Base-by-base conservation (phyloP, 2,113 vertebrate genomes). In the Rana temporaria region DNA sequence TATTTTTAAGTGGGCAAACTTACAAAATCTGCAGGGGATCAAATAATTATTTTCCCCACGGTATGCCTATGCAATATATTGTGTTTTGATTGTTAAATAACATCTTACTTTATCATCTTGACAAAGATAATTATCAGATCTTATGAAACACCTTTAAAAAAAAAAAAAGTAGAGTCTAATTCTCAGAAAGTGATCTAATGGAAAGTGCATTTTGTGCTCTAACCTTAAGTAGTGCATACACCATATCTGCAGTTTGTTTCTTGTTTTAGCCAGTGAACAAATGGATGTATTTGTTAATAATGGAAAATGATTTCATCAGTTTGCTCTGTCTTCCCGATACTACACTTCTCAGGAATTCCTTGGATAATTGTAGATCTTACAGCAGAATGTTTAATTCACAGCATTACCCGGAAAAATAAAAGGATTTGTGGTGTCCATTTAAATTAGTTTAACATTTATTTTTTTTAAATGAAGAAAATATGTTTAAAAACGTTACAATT, bases 291-390 rank as follows among this genome's bases (percentile, higher is more conserved):
- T 62, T 53, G 60, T 53, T 78, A 65, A 65, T 78, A 78, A 38
- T 53, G 60, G 59, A 53, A 78, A 53, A 78, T 78, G 34, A 78
- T 53, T 78, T 78, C 59, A 78, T 78, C 26, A 65, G 17, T 1
- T 24, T 17, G 20, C 18, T 22, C 17, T 20, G 59, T 64, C 62
- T 78, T 78, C 75, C 75, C 60, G 75, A 65, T 78, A 78, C 60
- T 38, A 60, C 59, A 65, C n/a, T 65, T 48, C 62, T 52, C 48
- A 65, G 48, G 60, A 65, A 52, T 78, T 30, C 75, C 75, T 78
- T 19, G 64, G 75, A 78, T 63, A 59, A 76, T 76, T 48, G 32
- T 62, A 30, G 26, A 30, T 30, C 26, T 30, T 30, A 62, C 38
- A 26, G 57, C 38, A 16, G 18, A 26, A 55, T 60, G 30, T 17